phyloP scores from a whole-genome alignment of 2,888 invertebrate species.

The Yponomeuta plumbellus region DNA sequence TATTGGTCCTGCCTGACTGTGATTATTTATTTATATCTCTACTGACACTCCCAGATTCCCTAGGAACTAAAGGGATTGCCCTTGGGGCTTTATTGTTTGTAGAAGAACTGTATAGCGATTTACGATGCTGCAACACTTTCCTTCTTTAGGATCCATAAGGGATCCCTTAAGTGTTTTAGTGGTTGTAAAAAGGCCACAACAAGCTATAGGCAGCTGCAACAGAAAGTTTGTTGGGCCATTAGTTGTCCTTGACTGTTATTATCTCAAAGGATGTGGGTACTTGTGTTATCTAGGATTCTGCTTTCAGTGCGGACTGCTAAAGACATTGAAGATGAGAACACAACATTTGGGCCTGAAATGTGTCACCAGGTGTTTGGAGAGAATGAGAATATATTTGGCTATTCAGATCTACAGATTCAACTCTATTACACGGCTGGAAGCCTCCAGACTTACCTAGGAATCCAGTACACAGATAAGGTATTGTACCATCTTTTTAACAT shows the following conservation, averaged over 20 bases:
- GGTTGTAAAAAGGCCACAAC: too few relatives aligned
- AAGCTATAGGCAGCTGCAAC: too few relatives aligned
- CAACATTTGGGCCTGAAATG: slow-evolving; percentile 87
- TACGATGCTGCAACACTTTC: too few relatives aligned
- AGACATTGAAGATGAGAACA: slow-evolving; percentile 80
- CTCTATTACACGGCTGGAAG: slow-evolving; percentile 89
- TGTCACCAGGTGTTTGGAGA: slow-evolving; percentile 96
- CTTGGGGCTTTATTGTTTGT: too few relatives aligned
- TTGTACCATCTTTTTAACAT: too few relatives aligned
- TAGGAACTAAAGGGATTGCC: too few relatives aligned
- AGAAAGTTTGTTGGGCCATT: too few relatives aligned
- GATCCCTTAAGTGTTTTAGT: too few relatives aligned
- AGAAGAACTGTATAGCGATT: too few relatives aligned
- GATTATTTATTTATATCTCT: too few relatives aligned
- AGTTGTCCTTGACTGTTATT: not conserved
- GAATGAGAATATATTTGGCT: slow-evolving; percentile 95
- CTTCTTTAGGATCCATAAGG: too few relatives aligned
- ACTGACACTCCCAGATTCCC: too few relatives aligned
- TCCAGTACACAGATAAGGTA: slow-evolving; percentile 83
- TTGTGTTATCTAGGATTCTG: not conserved
- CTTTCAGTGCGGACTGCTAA: slow-evolving; percentile 75
- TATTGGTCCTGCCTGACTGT: not conserved
- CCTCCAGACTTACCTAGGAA: slow-evolving; percentile 86
- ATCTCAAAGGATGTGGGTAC: not conserved
- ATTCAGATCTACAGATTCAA: slow-evolving; percentile 86